Evolutionary conservation across 2,888 invertebrate species (phyloP).

Genomic region (Bombyx huttoni): DNA sequence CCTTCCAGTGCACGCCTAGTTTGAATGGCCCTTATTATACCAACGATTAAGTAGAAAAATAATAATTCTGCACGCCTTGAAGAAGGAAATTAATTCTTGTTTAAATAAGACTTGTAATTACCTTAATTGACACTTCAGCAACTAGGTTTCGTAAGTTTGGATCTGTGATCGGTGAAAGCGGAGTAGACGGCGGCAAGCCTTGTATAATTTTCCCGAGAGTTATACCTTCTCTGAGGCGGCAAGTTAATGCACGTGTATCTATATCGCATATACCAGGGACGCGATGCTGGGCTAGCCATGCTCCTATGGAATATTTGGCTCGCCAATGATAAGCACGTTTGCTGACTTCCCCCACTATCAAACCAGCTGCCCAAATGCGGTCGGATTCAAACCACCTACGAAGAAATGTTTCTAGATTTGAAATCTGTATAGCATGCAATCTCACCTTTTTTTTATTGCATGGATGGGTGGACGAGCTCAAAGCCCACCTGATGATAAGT

Average conservation of each 20-base stretch:
- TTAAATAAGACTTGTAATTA: constrained; percentile 21
- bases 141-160: constrained; percentile 93
- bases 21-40: too few species aligned
- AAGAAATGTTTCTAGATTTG: constrained; percentile 4
- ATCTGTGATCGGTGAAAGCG: constrained; percentile 69
- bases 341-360: constrained; percentile 93
- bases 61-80: too few species aligned
- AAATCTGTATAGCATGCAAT: too few species aligned
- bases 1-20: too few species aligned
- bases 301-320: constrained; percentile 80
- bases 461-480: too few species aligned
- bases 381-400: constrained; percentile 92
- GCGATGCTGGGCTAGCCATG: constrained; percentile 85
- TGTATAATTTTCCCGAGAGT: constrained; percentile 80
- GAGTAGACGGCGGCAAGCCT: constrained; percentile 54
- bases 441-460: too few species aligned
- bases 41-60: too few species aligned
- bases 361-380: constrained; percentile 91
- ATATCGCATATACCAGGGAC: constrained; percentile 93
- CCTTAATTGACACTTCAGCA: constrained; percentile 88
- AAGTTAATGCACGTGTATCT: constrained; percentile 94
- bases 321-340: constrained; percentile 94
- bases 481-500: too few species aligned
- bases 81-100: background rate
- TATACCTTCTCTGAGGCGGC: constrained; percentile 90